Conservation (phyloP, 2,113 vertebrate species). For the Cochlearius cochlearius region DNA sequence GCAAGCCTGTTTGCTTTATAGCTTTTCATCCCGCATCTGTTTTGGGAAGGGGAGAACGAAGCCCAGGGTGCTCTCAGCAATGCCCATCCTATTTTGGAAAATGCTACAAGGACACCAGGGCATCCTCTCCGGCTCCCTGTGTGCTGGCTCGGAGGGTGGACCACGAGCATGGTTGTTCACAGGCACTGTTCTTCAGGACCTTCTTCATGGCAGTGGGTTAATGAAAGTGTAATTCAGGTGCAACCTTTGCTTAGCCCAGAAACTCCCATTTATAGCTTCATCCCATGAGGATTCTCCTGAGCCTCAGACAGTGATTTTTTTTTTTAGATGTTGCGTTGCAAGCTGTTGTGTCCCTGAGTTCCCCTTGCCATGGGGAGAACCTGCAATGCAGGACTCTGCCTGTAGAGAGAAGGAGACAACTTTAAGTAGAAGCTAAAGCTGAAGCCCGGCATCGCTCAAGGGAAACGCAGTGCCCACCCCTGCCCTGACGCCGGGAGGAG, state of each 20-base stretch:
- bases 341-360: neutral
- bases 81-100: neutral
- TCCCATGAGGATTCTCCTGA: neutral
- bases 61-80: neutral
- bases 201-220: neutral
- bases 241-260: neutral
- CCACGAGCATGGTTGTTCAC: neutral
- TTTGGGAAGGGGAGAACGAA: neutral
- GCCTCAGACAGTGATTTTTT: neutral
- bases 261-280: neutral
- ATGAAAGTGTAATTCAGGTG: neutral
- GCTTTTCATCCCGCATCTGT: neutral
- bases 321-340: neutral
- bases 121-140: neutral
- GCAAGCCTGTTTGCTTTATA: neutral
- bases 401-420: neutral
- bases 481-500: neutral
- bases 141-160: neutral
- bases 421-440: neutral
- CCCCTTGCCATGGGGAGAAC: neutral
- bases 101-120: neutral
- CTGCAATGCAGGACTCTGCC: neutral
- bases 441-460: neutral
- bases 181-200: neutral
- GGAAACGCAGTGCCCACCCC: rapidly evolving